Evolutionary conservation across 1,140 invertebrate genomes (phyloP).

Genomic region (Bombus balteatus): DNA sequence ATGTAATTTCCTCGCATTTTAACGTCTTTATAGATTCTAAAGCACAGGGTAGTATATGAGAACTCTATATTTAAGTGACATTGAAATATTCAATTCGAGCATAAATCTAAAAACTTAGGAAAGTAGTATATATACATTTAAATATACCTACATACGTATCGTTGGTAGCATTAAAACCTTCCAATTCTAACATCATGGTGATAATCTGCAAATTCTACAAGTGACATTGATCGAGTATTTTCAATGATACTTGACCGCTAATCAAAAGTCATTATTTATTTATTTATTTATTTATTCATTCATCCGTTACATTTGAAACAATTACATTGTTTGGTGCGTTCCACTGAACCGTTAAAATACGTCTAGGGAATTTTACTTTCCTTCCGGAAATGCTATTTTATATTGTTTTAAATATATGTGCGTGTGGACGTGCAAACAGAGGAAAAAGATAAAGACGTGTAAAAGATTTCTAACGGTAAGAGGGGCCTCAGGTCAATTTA

Average conservation of each 20-base stretch:
- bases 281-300: constrained; percentile 48
- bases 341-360: background rate
- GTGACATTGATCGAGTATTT: background rate
- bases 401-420: background rate
- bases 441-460: background rate
- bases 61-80: constrained; percentile 47
- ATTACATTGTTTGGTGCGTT: background rate
- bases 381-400: background rate
- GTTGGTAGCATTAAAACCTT: constrained; percentile 37
- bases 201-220: constrained; percentile 19
- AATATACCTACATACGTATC: constrained; percentile 35
- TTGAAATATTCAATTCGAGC: constrained; percentile 52
- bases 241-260: background rate
- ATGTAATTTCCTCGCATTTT: constrained; percentile 53
- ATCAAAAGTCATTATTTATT: constrained; percentile 52
- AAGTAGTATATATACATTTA: constrained; percentile 45
- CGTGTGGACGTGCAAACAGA: background rate
- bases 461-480: constrained; percentile 28
- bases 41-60: constrained; percentile 73
- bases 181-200: constrained; percentile 38
- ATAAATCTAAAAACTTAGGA: constrained; percentile 55
- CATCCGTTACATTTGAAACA: background rate
- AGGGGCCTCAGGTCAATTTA: constrained; percentile 42
- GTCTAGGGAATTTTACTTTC: background rate
- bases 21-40: constrained; percentile 63